Base-by-base conservation (phyloP, 2,113 vertebrate species). In the Tachysurus fulvidraco region DNA sequence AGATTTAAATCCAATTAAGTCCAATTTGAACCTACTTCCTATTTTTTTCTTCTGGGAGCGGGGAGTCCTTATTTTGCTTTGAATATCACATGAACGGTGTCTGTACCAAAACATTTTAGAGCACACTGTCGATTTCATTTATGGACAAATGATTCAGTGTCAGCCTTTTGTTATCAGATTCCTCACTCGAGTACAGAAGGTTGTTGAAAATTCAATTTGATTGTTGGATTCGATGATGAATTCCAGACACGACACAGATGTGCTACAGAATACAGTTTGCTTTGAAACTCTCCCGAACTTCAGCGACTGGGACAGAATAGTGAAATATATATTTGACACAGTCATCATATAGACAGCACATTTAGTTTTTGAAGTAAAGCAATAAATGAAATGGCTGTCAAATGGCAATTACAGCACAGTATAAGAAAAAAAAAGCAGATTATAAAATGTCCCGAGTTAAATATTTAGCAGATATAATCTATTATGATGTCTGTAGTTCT, bases 401-500 rank as follows among this genome's bases (percentile, higher is more conserved):
- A 25, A 65, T 44, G 36, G 62, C 69, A 81, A 65, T 85, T 54
- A 41, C 64, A 79, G 83, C 76, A 71, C 52, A 25, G 30, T 76
- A 52, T 0, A 13, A 83, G 74, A 30, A 80, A 87, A 80, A 87
- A 80, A 87, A 52, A 12, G 19, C n/a, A 8, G 21, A 80, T 79
- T 79, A 83, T 83, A 76, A 87, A 85, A 65, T 36, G 36, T 76
- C 62, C 50, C 64, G 14, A 41, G 13, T 64, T 79, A 85, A 87
- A 85, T 83, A 84, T 81, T 80, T 54, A 89, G 59, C 41, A 71
- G 84, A 86, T 88, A 85, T 62, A 71, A 88, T 84, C 84, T 81
- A 69, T 57, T 81, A 69, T 36, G 21, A 30, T 86, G 64, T 36
- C 30, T 88, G 86, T 79, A 85, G 77, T 73, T 73, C 44, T 89